These are phyloP conservation scores for Drosophila orosa DNA, from an alignment of 1,140 invertebrate genomes.

Conservation along the genomic window DNA sequence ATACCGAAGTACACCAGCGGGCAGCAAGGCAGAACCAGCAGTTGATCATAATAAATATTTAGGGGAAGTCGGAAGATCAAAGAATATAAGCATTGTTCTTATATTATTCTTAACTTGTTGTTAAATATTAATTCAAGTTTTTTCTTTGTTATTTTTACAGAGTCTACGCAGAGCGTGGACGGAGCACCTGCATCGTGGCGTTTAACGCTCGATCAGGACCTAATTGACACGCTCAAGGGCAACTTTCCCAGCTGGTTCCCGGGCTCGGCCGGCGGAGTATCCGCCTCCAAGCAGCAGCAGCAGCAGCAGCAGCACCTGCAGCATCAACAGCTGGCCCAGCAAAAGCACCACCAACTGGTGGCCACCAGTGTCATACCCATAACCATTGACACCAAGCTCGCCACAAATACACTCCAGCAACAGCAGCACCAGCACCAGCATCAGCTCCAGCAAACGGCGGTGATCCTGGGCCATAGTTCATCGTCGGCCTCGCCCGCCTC, in stretches of 20 bases:
- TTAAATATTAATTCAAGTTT: background rate
- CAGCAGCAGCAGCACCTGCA: constrained; percentile 53
- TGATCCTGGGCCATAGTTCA: constrained; percentile 58
- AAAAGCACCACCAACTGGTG: constrained; percentile 52
- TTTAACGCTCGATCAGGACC: constrained; percentile 94
- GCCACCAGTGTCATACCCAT: constrained; percentile 72
- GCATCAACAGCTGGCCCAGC: constrained; percentile 65
- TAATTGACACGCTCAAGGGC: constrained; percentile 94
- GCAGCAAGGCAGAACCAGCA: constrained; percentile 31
- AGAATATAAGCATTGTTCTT: background rate
- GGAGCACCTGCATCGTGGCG: constrained; percentile 93
- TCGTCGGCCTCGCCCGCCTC: constrained; percentile 78
- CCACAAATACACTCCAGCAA: constrained; percentile 74
- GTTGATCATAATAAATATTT: constrained; percentile 52
- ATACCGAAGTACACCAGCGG: constrained; percentile 69
- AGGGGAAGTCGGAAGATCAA: background rate
- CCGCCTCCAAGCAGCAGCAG: constrained; percentile 65
- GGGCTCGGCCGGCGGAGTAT: constrained; percentile 50
- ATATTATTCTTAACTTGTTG: background rate
- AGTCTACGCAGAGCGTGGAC: constrained; percentile 92
- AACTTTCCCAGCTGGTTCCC: constrained; percentile 97
- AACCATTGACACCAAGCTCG: constrained; percentile 70
- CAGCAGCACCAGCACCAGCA: constrained; percentile 47
- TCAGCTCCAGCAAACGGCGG: constrained; percentile 50
- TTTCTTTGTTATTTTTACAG: constrained; percentile 85